phyloP scores from a whole-genome alignment of 2,797 vertebrate genomes.

The Ispidina lecontei region DNA sequence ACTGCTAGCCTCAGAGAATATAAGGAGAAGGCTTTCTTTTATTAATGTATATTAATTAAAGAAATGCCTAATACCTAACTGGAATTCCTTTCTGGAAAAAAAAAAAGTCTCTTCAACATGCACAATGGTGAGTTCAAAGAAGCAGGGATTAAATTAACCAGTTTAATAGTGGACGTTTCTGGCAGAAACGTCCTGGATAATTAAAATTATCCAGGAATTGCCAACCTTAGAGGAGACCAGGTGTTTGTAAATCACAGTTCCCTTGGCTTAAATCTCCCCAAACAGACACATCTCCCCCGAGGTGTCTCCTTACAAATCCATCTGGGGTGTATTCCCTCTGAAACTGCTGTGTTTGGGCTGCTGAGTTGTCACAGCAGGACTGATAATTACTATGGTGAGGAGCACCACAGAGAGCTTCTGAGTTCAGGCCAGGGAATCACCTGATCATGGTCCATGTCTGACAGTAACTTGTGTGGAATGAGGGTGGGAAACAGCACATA shows the following conservation, averaged over 20 bases:
- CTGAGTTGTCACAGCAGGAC: neutral
- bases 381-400: neutral
- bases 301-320: fast-evolving
- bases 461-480: neutral
- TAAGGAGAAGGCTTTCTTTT: neutral
- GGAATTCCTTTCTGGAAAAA: neutral
- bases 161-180: neutral
- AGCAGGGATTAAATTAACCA: neutral
- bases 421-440: neutral
- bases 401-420: neutral
- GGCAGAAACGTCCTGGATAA: no score
- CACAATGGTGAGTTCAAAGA: neutral
- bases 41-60: slow-evolving; percentile 57
- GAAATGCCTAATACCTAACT: neutral
- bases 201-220: neutral
- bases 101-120: neutral
- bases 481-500: fast-evolving
- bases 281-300: neutral
- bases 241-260: neutral
- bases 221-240: neutral
- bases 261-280: neutral
- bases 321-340: neutral
- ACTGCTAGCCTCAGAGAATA: slow-evolving; percentile 17
- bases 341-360: neutral
- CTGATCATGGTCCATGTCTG: neutral